Conservation (phyloP, 2,797 vertebrate species). For the Anguilla megastoma region DNA sequence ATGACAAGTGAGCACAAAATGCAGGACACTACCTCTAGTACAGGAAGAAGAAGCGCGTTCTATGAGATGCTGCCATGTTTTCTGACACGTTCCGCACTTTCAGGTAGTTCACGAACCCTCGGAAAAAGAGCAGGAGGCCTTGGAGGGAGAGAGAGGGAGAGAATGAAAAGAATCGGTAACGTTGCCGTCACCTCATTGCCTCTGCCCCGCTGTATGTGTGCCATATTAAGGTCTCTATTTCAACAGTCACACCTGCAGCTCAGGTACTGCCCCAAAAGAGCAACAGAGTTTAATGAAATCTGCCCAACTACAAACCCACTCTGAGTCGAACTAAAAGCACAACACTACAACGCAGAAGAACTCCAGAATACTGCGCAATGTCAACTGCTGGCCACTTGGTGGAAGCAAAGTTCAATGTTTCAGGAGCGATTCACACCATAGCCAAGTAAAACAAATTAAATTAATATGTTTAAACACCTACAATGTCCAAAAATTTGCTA, state of each 20-base stretch:
- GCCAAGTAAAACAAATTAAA: background rate
- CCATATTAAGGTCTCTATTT: background rate
- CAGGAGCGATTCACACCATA: background rate
- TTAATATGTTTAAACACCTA: background rate
- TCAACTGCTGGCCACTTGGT: background rate
- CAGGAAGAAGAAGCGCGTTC: conserved; percentile 98
- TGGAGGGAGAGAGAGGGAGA: conserved; percentile 11
- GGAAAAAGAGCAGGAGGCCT: conserved; percentile 98
- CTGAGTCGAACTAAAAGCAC: background rate
- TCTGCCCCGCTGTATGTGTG: background rate
- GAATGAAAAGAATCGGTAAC: background rate
- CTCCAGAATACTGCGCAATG: background rate
- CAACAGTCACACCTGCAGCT: background rate
- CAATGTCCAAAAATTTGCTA: background rate
- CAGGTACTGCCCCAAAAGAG: background rate
- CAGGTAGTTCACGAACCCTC: conserved; percentile 98
- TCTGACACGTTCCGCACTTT: conserved; percentile 97
- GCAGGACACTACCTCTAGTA: conserved; percentile 84
- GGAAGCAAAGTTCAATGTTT: conserved; percentile 20
- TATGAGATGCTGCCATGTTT: conserved; percentile 85
- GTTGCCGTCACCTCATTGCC: background rate
- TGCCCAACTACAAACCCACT: background rate
- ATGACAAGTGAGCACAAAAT: background rate
- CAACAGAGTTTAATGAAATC: background rate
- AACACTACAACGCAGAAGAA: background rate